Evolutionary conservation across 2,888 invertebrate species (phyloP), one percentile per base, ranked within the genome.

Genomic region (Phengaris alcon): DNA sequence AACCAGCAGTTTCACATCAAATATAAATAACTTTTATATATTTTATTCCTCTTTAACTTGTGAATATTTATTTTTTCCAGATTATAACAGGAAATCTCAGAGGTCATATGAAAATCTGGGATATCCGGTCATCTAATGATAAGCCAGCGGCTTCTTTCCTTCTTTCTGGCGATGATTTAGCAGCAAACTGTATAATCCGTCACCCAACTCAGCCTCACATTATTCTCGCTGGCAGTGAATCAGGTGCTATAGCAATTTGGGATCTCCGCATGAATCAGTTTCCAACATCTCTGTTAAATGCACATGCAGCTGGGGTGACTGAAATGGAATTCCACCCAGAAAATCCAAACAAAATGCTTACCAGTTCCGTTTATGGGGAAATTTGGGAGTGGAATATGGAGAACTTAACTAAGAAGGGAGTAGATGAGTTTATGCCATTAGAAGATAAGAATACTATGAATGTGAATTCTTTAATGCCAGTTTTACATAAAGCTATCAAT

Each of bases 191-290:
- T 84, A 93, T 98, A 72, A 94, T 96, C 22, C 95, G 95, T 81
- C 98, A 98, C 88, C 98, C 98, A 0, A 97, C 97, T 12, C 98
- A 98, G 83, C 95, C 96, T 0, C 98, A 98, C 85, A 95, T 98
- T 77, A 88, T 95, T 8, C 87, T 98, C 0, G 97, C 97, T 1
- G 98, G 98, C 52, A 96, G 96, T 77, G 97, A 97, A 82, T 97
- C 97, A 79, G 98, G 98, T 0, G 95, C 97, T 0, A 88, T 98
- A 51, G 97, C 97, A 0, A 95, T 98, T 2, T 98, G 98, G 98
- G 98, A 98, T 88, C 90, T 98, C 79, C 94, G 98, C 46, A 96
- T 97, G 82, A 96, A 97, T 76, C 95, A 95, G 4, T 97, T 95
- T 84, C 98, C 98, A 0, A 95, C 97, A 12, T 97, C 97, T 0